These are phyloP conservation scores for Peucedramus taeniatus DNA, from an alignment of 2,113 vertebrate species.

Conservation along the genomic window DNA sequence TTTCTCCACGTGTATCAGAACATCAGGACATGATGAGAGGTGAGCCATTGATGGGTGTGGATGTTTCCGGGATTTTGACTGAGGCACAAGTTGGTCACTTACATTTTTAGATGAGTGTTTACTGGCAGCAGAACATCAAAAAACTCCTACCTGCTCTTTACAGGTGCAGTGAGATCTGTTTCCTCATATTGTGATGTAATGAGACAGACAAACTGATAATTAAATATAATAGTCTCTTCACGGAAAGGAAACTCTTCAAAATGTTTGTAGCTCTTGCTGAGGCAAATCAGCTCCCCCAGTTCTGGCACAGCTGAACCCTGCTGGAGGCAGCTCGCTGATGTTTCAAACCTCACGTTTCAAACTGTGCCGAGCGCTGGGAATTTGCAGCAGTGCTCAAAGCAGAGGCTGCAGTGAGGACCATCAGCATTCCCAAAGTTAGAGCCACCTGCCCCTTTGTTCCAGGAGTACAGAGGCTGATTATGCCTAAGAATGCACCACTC, in stretches of 20 bases:
- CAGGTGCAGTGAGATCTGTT: not conserved
- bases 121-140: not conserved
- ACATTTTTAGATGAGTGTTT: not conserved
- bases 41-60: not conserved
- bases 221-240: not conserved
- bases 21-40: not conserved
- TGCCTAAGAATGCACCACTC: not conserved
- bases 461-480: not conserved
- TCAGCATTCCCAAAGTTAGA: not conserved
- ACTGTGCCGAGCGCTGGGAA: not conserved
- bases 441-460: not conserved
- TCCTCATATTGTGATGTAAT: not conserved
- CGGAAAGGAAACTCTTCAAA: not conserved
- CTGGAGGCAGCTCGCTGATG: not conserved
- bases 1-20: not conserved
- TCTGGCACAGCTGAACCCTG: not conserved
- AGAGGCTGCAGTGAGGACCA: not conserved
- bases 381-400: not conserved
- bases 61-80: not conserved
- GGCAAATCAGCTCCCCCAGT: not conserved
- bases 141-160: not conserved
- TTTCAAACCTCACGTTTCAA: not conserved
- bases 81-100: not conserved
- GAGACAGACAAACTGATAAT: not conserved
- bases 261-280: accelerated